These are phyloP conservation scores for Thereva unica DNA, from an alignment of 2,888 invertebrate genomes.

Conservation along the genomic window DNA sequence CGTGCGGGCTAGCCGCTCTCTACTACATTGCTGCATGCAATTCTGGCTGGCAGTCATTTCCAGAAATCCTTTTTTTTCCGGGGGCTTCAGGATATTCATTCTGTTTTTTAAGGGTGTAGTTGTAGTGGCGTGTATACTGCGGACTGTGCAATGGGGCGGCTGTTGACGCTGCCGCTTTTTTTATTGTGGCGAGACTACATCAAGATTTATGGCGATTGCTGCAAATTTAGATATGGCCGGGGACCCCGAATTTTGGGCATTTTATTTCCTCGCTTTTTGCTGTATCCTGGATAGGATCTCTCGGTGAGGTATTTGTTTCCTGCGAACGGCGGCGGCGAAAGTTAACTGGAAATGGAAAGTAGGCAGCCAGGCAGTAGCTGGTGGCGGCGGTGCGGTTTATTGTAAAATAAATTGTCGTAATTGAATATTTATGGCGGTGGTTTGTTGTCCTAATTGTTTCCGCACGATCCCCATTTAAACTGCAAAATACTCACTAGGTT, in stretches of 20 bases:
- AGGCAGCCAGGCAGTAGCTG: background rate
- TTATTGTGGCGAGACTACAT: slow-evolving; percentile 36
- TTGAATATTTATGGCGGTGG: slow-evolving; percentile 40
- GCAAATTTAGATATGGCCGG: slow-evolving; percentile 37
- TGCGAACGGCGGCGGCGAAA: background rate
- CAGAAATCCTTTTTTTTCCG: too few species aligned
- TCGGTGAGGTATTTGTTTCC: slow-evolving; percentile 21
- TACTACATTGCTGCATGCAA: too few species aligned
- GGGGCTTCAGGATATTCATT: too few species aligned
- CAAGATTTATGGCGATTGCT: slow-evolving; percentile 40
- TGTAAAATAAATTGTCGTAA: slow-evolving; percentile 41
- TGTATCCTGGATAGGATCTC: slow-evolving; percentile 10
- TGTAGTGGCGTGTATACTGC: slow-evolving; percentile 4
- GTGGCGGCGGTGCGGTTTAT: slow-evolving; percentile 28
- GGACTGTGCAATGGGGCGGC: background rate
- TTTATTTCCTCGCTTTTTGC: slow-evolving; percentile 8
- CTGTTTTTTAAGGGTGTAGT: too few species aligned
- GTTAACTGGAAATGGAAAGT: background rate
- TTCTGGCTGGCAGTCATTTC: too few species aligned
- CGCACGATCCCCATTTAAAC: background rate
- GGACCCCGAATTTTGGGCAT: slow-evolving; percentile 9
- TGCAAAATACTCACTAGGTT: slow-evolving; percentile 12
- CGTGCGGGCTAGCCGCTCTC: too few species aligned
- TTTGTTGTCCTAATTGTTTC: slow-evolving; percentile 39
- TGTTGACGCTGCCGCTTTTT: slow-evolving; percentile 25